Base-by-base conservation (phyloP, 2,113 vertebrate genomes). In the Aegithalos caudatus region DNA sequence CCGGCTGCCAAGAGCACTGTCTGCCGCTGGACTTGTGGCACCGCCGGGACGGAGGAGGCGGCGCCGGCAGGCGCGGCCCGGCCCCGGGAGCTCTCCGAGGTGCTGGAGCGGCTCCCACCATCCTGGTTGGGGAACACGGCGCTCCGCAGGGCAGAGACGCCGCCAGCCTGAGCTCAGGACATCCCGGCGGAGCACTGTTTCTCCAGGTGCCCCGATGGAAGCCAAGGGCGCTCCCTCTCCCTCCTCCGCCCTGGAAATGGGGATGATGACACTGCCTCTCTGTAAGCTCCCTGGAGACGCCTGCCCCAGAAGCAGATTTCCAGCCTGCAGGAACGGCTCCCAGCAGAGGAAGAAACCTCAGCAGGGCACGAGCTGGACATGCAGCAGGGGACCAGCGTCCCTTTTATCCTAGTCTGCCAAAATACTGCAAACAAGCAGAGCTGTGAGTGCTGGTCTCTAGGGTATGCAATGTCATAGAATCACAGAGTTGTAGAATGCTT, bases 11-110 rank as follows among this genome's bases (percentile, higher is more conserved):
- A 24, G 35, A 5, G 7, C 33, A 3, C 5, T 1, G 40, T 0
- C 8, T 0, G 62, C 15, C 1, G 13, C 20, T 3, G 13, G 4
- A 0, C 4, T 2, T 0, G 42, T 0, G 44, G 50, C 15, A 7
- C 27, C 14, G 64, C 7, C 23, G 58, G 28, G 10, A 4, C 25
- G 25, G 17, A 23, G 54, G 20, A 37, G 81, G 51, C 51, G 29
- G 80, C 3, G 45, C 24, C 20, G 0, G 45, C 40, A 0, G 64
- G 14, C 18, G 35, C 51, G 64, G 33, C 37, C 11, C 29, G 22
- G 62, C 35, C 62, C 40, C 35, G 50, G 81, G 95, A 94, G 82
- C 96, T 97, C 72, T 93, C 95, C 95, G 48, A 44, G 94, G 96
- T 97, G 37, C 96, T 95, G 94, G 2, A 91, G 91, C 33, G 24